Evolutionary conservation across 2,888 invertebrate genomes (phyloP).

Genomic region (Endotricha flammealis): DNA sequence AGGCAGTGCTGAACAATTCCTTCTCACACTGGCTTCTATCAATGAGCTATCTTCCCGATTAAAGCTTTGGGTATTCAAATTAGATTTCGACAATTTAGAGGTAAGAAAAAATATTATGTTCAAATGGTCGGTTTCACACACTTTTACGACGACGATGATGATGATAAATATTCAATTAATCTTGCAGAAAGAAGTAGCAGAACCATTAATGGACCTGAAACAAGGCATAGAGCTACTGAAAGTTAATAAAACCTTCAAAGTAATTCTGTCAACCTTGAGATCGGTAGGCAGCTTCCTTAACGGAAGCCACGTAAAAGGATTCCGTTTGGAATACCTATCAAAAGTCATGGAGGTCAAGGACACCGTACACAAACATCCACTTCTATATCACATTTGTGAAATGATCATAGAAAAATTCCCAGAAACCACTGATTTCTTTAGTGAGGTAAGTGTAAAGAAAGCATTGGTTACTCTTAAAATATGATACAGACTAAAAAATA

Average conservation of each 20-base stretch:
- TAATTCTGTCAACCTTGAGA: slow-evolving; percentile 94
- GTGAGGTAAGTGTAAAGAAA: slow-evolving; percentile 82
- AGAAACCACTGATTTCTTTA: slow-evolving; percentile 97
- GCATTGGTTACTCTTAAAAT: neutral
- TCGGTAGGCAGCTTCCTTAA: slow-evolving; percentile 98
- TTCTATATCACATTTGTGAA: slow-evolving; percentile 97
- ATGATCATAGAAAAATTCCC: slow-evolving; percentile 98
- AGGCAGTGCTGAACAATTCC: slow-evolving; percentile 98
- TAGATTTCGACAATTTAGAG: slow-evolving; percentile 98
- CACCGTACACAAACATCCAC: slow-evolving; percentile 98
- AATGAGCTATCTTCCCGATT: slow-evolving; percentile 95
- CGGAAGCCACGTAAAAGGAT: slow-evolving; percentile 95
- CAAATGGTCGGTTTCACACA: too few species aligned
- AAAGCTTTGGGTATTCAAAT: slow-evolving; percentile 98
- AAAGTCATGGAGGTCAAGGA: slow-evolving; percentile 99
- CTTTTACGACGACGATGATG: neutral
- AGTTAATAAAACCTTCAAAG: slow-evolving; percentile 95
- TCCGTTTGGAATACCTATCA: slow-evolving; percentile 97
- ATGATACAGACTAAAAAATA: too few species aligned
- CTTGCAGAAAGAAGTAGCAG: slow-evolving; percentile 93
- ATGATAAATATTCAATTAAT: slow-evolving; percentile 12
- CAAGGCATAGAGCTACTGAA: slow-evolving; percentile 95
- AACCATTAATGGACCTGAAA: slow-evolving; percentile 99
- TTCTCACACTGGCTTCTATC: slow-evolving; percentile 96
- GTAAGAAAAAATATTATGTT: too few species aligned